Evolutionary conservation across 2,797 vertebrate genomes (phyloP), one percentile per base, ranked within the genome.

Genomic region (Enteromius thamalakanensis): DNA sequence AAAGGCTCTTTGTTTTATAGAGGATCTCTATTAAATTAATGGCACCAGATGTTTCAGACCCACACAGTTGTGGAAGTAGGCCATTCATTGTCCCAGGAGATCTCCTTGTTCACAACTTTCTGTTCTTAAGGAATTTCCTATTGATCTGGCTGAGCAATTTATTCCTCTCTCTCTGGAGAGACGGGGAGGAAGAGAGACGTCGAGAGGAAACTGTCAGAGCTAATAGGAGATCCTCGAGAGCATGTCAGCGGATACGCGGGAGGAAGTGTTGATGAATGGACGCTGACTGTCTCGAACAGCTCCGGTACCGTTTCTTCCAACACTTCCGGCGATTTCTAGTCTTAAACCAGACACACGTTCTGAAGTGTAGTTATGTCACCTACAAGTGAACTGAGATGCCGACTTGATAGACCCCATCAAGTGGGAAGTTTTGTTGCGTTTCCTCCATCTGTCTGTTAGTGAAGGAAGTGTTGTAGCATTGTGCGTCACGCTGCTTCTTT

Each of bases 371-470:
- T 32, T 53, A 65, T 23, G 12, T 65, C 42, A 40, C 10, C 47
- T 55, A 64, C 47, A 19, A 21, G 37, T 19, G 34, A 72, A 79
- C 40, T 55, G 45, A 51, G 60, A 81, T 65, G 60, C 15, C 29
- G 55, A 45, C 37, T 69, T 32, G 68, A 32, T 53, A 12, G 64
- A 62, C 34, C 55, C 80, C 79, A 64, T 86, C 75, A 49, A 87
- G 23, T 47, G 47, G 40, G 84, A 34, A 71, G 58, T 47, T 47
- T 72, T n/a, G 58, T 67, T 53, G 58, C 29, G 0, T 75, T 60
- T 58, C 26, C 23, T 89, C 86, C 79, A 82, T 87, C 84, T 88
- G 89, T 85, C 51, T 87, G 90, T 90, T 83, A 86, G 91, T 90
- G 89, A 84, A 78, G 83, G 68, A 47, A 19, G 21, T 77, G 85